A percentile compares a stretch with the other conserved stretches of the same genome.
phyloP scores from a whole-genome alignment of 1,140 invertebrate species.

The Chlorops oryzae region DNA sequence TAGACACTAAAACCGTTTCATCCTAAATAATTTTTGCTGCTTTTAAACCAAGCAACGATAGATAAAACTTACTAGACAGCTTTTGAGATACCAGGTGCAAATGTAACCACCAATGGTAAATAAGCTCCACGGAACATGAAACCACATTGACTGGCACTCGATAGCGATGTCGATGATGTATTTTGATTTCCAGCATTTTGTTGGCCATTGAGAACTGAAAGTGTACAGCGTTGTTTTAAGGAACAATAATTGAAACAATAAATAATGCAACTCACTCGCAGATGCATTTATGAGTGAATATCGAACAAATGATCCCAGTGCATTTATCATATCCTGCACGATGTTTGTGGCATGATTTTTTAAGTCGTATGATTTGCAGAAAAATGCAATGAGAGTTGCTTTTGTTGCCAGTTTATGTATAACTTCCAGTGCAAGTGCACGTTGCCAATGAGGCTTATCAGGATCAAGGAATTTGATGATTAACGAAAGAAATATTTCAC shows the following conservation, averaged over 20 bases:
- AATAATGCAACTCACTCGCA: conserved; percentile 12
- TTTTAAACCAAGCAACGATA: too few relatives aligned
- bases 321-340: conserved; percentile 93
- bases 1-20: too few relatives aligned
- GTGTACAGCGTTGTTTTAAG: neutral
- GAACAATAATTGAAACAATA: neutral
- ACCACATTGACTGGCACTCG: conserved; percentile 69
- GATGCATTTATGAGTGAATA: conserved; percentile 65
- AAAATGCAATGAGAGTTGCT: conserved; percentile 78
- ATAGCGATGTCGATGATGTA: conserved; percentile 23
- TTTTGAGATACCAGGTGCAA: conserved; percentile 79
- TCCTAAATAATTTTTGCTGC: too few relatives aligned
- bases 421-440: conserved; percentile 90
- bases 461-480: conserved; percentile 96
- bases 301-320: conserved; percentile 90
- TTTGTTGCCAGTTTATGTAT: conserved; percentile 90
- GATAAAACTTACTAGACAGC: conserved; percentile 72
- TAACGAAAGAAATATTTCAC: conserved; percentile 95
- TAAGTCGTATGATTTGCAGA: conserved; percentile 92
- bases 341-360: conserved; percentile 89
- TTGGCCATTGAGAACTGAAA: conserved; percentile 53
- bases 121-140: conserved; percentile 90
- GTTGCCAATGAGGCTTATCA: conserved; percentile 93
- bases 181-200: conserved; percentile 49
- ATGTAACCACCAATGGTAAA: conserved; percentile 78